Conservation (phyloP, 2,113 vertebrate species). For the Herpailurus yagouaroundi region DNA sequence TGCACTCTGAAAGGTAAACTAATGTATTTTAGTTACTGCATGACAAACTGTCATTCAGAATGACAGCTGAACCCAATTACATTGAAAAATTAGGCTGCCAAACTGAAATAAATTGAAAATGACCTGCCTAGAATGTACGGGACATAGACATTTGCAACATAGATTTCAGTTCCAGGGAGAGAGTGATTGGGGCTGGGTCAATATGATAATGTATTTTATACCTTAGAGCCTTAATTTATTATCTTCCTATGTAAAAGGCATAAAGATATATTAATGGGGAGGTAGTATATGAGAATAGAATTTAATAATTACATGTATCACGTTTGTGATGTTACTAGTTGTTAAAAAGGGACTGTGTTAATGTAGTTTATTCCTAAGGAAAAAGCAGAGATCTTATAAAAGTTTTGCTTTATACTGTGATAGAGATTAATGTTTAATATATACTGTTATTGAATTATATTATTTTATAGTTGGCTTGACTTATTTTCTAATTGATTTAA, state of each 20-base stretch:
- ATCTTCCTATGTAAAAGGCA: not conserved
- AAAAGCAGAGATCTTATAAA: conserved; percentile 18
- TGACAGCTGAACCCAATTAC: conserved; percentile 55
- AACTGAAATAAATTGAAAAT: conserved; percentile 60
- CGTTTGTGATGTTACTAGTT: not conserved
- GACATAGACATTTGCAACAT: not conserved
- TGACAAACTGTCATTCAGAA: conserved; percentile 54
- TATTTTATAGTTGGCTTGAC: not conserved
- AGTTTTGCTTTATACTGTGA: conserved; percentile 6
- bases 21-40: conserved; percentile 52
- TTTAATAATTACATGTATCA: not conserved
- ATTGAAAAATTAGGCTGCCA: conserved; percentile 57
- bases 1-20: conserved; percentile 56
- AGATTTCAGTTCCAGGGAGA: not conserved
- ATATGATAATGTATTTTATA: not conserved
- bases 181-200: not conserved
- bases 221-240: conserved; percentile 1
- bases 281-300: not conserved
- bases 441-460: not conserved
- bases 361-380: not conserved
- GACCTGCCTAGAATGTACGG: conserved; percentile 33
- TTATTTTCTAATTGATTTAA: not conserved
- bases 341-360: not conserved
- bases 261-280: not conserved
- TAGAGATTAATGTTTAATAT: not conserved